Percentiles rank a stretch among this genome's conserved stretches.
These are phyloP conservation scores for Melanostoma scalare DNA, from an alignment of 2,888 invertebrate species.

Conservation along the genomic window DNA sequence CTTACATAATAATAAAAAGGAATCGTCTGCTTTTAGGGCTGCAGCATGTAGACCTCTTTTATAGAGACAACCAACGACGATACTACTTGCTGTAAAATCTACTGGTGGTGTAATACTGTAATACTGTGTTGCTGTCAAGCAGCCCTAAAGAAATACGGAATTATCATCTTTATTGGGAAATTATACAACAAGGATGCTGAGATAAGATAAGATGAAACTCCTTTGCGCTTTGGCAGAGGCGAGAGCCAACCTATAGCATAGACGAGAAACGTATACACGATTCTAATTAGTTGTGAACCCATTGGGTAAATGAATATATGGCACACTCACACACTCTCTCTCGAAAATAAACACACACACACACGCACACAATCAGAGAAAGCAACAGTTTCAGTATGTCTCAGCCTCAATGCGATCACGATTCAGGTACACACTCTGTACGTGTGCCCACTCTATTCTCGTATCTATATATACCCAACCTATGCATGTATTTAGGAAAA, in stretches of 20 bases:
- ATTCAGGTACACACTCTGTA: conserved; percentile 39
- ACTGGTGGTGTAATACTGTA: conserved; percentile 31
- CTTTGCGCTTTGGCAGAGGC: conserved; percentile 39
- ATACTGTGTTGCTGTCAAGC: conserved; percentile 50
- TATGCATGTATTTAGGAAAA: not conserved
- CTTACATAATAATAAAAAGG: conserved; percentile 52
- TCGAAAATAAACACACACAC: not conserved
- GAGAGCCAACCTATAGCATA: conserved; percentile 11
- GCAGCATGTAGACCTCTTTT: conserved; percentile 12
- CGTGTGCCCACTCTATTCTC: too few relatives aligned
- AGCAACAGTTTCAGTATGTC: conserved; percentile 55
- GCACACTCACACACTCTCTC: conserved; percentile 25
- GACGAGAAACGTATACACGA: conserved; percentile 38
- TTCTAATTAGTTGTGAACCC: conserved; percentile 68
- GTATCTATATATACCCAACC: too few relatives aligned
- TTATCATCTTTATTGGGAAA: conserved; percentile 70
- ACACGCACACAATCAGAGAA: conserved; percentile 3
- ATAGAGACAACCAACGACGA: conserved; percentile 16
- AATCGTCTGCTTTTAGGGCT: conserved; percentile 57
- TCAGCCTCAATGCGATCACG: conserved; percentile 39
- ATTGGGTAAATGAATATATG: conserved; percentile 67
- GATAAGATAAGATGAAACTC: conserved; percentile 64
- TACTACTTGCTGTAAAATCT: not conserved
- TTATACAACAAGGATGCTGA: conserved; percentile 62
- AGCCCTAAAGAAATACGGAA: conserved; percentile 62